These are phyloP conservation scores for Aramus guarauna DNA, from an alignment of 2,113 vertebrate genomes.

Conservation along the genomic window DNA sequence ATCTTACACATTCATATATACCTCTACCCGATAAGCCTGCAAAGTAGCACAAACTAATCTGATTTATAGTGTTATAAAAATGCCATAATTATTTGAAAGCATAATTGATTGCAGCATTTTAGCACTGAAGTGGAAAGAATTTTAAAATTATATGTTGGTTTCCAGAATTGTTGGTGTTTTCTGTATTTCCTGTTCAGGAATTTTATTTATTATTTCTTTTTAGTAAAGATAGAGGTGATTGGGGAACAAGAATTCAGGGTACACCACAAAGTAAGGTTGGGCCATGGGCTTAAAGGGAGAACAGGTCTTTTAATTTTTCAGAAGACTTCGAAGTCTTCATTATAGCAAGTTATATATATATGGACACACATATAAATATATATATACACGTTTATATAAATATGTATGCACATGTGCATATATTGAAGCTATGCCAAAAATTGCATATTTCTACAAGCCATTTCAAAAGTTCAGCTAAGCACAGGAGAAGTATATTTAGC, in stretches of 20 bases:
- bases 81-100: background rate
- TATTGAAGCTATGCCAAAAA: background rate
- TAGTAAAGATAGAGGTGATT: background rate
- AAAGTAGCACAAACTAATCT: background rate
- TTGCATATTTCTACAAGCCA: background rate
- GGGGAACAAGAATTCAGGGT: background rate
- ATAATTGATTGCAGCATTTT: background rate
- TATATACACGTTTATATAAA: background rate
- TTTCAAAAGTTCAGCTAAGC: background rate
- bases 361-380: background rate
- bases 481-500: background rate
- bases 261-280: background rate
- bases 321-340: background rate
- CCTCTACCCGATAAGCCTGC: background rate
- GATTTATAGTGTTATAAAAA: background rate
- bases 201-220: background rate
- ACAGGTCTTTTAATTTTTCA: background rate
- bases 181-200: background rate
- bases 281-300: background rate
- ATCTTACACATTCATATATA: background rate
- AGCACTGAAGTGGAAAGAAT: background rate
- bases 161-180: background rate
- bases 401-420: background rate
- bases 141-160: background rate
- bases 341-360: background rate